These are phyloP conservation scores for Clanis bilineata DNA, from an alignment of 2,888 invertebrate genomes.

Conservation along the genomic window DNA sequence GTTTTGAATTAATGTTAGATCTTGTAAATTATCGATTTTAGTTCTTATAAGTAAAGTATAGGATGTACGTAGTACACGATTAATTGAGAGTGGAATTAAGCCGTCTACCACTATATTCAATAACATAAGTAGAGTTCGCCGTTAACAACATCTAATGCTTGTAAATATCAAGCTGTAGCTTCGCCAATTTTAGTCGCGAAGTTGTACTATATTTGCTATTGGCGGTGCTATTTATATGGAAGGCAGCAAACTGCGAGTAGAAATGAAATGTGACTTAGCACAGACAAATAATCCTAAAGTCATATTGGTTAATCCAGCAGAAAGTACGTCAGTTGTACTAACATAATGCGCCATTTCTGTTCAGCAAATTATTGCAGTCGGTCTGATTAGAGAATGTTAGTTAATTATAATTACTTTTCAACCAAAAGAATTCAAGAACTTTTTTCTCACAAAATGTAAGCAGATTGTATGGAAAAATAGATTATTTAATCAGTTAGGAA, in stretches of 20 bases:
- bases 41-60: neutral
- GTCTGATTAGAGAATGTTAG: too few relatives aligned
- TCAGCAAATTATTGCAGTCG: too few relatives aligned
- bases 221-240: neutral
- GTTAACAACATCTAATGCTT: neutral
- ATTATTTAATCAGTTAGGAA: too few relatives aligned
- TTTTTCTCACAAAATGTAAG: too few relatives aligned
- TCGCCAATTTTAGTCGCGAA: neutral
- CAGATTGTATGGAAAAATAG: too few relatives aligned
- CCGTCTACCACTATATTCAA: neutral
- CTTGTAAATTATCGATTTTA: neutral
- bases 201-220: neutral
- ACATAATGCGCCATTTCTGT: too few relatives aligned
- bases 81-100: neutral
- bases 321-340: too few relatives aligned
- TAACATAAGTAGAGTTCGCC: neutral
- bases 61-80: conserved; percentile 1
- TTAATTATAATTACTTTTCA: too few relatives aligned
- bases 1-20: neutral
- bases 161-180: neutral
- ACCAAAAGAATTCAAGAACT: too few relatives aligned
- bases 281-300: neutral
- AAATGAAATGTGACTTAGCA: neutral
- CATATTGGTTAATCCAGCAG: too few relatives aligned
- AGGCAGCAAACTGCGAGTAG: neutral